These are phyloP conservation scores for Drosophila greeni DNA, from an alignment of 2,888 invertebrate species.

Conservation along the genomic window DNA sequence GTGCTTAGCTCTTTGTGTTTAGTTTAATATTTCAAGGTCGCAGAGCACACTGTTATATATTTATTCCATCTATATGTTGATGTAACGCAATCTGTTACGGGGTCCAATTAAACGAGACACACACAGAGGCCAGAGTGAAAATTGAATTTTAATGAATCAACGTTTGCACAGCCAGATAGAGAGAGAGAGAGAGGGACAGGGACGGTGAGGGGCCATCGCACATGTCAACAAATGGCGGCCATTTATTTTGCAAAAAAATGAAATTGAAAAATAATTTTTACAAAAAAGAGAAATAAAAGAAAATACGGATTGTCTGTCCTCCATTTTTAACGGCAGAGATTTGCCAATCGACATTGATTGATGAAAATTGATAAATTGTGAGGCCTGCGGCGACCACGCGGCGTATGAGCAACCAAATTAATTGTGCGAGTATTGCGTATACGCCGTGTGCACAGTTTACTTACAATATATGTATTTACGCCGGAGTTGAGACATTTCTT, in stretches of 20 bases:
- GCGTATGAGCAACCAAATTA: conserved; percentile 41
- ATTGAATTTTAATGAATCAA: conserved; percentile 63
- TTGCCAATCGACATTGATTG: conserved; percentile 68
- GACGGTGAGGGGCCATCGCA: conserved; percentile 13
- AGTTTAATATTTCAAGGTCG: conserved; percentile 41
- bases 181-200: not conserved
- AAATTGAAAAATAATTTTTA: conserved; percentile 36
- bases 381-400: conserved; percentile 10
- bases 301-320: conserved; percentile 11
- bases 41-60: conserved; percentile 2
- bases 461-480: conserved; percentile 21
- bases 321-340: conserved; percentile 48
- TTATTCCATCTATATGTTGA: conserved; percentile 15
- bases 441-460: conserved; percentile 56
- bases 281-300: not conserved
- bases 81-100: conserved; percentile 46
- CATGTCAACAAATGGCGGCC: conserved; percentile 35
- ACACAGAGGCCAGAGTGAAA: conserved; percentile 36
- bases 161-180: conserved; percentile 30
- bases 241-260: conserved; percentile 38
- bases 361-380: conserved; percentile 64
- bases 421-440: conserved; percentile 54
- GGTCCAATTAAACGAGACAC: conserved; percentile 44
- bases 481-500: conserved; percentile 39
- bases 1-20: conserved; percentile 7